A percentile compares a stretch with the other conserved stretches of the same genome.
Evolutionary conservation across 2,797 vertebrate species (phyloP).

Genomic region (Paratrypauchen microcephalus): DNA sequence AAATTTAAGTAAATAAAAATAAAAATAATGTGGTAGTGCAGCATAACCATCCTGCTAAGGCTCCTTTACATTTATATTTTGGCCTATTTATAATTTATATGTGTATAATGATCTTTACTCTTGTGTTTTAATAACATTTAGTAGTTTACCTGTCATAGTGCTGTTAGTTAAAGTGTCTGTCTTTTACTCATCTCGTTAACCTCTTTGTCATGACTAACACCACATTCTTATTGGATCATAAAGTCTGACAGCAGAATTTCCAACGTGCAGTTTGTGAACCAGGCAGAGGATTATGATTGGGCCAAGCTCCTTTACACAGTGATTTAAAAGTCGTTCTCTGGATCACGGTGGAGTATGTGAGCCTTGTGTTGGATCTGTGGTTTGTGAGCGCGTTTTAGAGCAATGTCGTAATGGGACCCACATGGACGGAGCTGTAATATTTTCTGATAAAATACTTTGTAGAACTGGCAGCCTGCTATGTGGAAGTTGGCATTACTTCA

Average conservation of each 20-base stretch:
- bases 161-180: too few species aligned
- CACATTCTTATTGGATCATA: slow-evolving; percentile 15
- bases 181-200: slow-evolving; percentile 14
- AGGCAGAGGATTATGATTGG: slow-evolving; percentile 18
- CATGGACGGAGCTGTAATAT: slow-evolving; percentile 46
- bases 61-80: too few species aligned
- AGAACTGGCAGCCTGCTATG: slow-evolving; percentile 34
- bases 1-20: too few species aligned
- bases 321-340: slow-evolving; percentile 33
- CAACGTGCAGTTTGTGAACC: slow-evolving; percentile 31
- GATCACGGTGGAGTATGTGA: slow-evolving; percentile 46
- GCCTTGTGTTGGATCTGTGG: slow-evolving; percentile 46
- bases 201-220: slow-evolving; percentile 9
- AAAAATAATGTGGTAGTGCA: too few species aligned
- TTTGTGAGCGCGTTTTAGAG: slow-evolving; percentile 58
- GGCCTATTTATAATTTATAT: too few species aligned
- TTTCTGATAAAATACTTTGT: slow-evolving; percentile 54
- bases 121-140: too few species aligned
- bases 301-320: slow-evolving; percentile 28
- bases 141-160: too few species aligned
- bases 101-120: too few species aligned
- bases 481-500: slow-evolving; percentile 45
- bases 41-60: too few species aligned
- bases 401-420: slow-evolving; percentile 52
- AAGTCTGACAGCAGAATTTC: slow-evolving; percentile 20